These are phyloP conservation scores for Popillia japonica DNA, from an alignment of 1,140 invertebrate species.

Conservation along the genomic window DNA sequence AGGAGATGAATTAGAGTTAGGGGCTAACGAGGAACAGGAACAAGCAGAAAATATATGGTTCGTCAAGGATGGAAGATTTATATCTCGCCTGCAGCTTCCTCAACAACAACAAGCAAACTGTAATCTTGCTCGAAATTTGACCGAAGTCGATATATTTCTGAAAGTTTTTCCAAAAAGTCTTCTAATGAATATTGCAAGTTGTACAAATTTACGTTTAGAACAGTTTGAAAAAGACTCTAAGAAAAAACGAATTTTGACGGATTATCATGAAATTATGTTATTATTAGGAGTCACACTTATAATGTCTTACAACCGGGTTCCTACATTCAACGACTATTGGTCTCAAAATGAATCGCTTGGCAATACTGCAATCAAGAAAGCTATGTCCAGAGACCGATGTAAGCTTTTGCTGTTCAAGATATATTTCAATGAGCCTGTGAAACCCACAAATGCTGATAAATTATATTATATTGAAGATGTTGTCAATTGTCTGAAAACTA, in stretches of 20 bases:
- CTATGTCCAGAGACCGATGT: too few relatives aligned
- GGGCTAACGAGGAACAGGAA: too few relatives aligned
- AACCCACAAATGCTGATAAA: background rate
- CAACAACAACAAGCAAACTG: background rate
- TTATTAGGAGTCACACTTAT: conserved; percentile 7
- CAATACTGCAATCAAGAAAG: background rate
- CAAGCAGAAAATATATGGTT: too few relatives aligned
- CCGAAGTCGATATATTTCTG: conserved; percentile 17
- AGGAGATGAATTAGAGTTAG: too few relatives aligned
- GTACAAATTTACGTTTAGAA: conserved; percentile 24
- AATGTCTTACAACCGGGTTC: conserved; percentile 35
- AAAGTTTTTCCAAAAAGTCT: conserved; percentile 30
- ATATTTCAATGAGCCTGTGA: background rate
- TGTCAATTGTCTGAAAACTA: conserved; percentile 2
- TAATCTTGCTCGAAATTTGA: background rate
- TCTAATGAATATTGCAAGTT: conserved; percentile 9
- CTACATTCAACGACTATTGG: conserved; percentile 21
- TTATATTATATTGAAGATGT: conserved; percentile 22
- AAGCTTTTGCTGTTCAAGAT: too few relatives aligned
- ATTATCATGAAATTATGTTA: conserved; percentile 12
- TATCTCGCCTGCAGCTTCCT: too few relatives aligned
- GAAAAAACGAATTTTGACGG: conserved; percentile 20
- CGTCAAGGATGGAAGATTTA: too few relatives aligned
- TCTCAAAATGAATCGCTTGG: conserved; percentile 8
- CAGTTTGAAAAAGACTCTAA: background rate